Conservation (phyloP, 1,140 invertebrate genomes). For the Nasonia longicornis region DNA sequence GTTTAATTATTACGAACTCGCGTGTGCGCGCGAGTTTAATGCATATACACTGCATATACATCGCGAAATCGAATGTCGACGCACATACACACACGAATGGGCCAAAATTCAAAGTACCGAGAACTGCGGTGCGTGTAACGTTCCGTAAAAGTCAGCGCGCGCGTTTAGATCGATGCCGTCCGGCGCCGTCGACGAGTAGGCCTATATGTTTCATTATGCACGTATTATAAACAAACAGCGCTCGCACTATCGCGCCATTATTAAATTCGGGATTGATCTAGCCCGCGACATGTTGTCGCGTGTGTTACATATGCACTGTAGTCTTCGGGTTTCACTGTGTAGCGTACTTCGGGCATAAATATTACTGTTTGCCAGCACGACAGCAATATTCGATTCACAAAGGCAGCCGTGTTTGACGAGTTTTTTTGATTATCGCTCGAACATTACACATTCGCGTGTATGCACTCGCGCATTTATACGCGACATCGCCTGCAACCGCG, state of each 20-base stretch:
- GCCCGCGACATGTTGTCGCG: too few relatives aligned
- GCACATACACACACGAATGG: not conserved
- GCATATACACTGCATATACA: not conserved
- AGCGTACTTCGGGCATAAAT: too few relatives aligned
- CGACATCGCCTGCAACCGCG: too few relatives aligned
- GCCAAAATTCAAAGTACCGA: constrained; percentile 9
- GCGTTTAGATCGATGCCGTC: constrained; percentile 4
- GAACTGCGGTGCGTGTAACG: not conserved
- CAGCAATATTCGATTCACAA: too few relatives aligned
- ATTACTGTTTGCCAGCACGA: not conserved
- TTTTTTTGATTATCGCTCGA: not conserved
- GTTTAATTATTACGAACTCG: constrained; percentile 37
- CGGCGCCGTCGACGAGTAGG: not conserved
- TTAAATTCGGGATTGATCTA: constrained; percentile 10
- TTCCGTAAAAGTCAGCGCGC: constrained; percentile 12
- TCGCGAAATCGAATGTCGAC: constrained; percentile 7
- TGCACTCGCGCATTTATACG: too few relatives aligned
- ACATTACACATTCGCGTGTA: not conserved
- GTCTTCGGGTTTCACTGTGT: not conserved
- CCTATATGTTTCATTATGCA: constrained; percentile 9
- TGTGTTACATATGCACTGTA: not conserved
- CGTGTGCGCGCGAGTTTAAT: not conserved
- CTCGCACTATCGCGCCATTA: not conserved
- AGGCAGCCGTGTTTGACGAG: not conserved
- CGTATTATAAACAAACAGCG: not conserved